A percentile compares a stretch with the other conserved stretches of the same genome.
phyloP scores from a whole-genome alignment of 2,888 invertebrate species.

The Caenorhabditis plicata region DNA sequence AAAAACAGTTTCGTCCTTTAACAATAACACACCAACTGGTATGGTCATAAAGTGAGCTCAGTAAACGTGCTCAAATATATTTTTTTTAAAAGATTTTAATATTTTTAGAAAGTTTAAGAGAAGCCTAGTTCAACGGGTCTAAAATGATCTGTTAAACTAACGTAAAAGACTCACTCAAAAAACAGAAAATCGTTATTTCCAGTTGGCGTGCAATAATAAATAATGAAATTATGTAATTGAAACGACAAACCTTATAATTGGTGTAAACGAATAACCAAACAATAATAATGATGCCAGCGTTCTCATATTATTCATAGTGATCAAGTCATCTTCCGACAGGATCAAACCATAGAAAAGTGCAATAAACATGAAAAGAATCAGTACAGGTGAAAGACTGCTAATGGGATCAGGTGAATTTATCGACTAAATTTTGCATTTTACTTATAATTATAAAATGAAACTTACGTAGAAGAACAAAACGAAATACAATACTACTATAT shows the following conservation, averaged over 20 bases:
- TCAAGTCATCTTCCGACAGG: background rate
- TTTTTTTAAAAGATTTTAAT: no score
- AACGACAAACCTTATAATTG: conserved; percentile 74
- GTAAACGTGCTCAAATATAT: no score
- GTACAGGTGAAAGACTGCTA: conserved; percentile 10
- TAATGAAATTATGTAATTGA: no score
- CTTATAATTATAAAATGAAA: background rate
- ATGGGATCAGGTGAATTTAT: background rate
- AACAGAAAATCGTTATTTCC: no score
- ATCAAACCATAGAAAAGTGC: conserved; percentile 17
- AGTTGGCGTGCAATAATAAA: no score
- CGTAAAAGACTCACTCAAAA: no score
- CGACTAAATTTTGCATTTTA: background rate
- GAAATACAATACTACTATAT: conserved; percentile 67
- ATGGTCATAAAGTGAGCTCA: no score
- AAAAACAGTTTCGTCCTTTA: no score
- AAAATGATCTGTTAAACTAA: no score
- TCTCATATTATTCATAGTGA: conserved; percentile 18
- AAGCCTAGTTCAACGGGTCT: no score
- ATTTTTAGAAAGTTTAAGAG: no score
- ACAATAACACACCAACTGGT: no score
- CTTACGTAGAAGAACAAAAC: conserved; percentile 57
- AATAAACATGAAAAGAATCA: conserved; percentile 3
- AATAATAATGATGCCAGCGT: conserved; percentile 81
- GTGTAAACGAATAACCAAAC: conserved; percentile 86